These are phyloP conservation scores for Pseudomyrmex pallidus DNA, from an alignment of 1,140 invertebrate genomes.

Conservation along the genomic window DNA sequence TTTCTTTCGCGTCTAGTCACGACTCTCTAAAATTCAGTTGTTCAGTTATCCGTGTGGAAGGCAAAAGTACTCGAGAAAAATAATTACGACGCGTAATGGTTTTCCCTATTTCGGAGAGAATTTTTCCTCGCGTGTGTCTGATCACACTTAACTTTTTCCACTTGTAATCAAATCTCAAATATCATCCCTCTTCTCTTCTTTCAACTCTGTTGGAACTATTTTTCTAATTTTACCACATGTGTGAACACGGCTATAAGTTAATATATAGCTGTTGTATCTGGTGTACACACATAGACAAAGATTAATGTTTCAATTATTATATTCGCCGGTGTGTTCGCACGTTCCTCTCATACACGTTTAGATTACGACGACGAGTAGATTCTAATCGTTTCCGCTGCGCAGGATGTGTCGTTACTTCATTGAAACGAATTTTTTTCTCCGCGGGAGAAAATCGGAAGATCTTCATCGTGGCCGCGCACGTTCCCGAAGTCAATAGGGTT, in stretches of 20 bases:
- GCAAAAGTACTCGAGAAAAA: not conserved
- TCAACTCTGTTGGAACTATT: no score
- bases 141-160: not conserved
- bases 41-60: not conserved
- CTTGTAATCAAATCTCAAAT: not conserved
- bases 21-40: not conserved
- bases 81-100: not conserved
- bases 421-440: constrained; percentile 3
- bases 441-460: constrained; percentile 17
- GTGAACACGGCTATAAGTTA: not conserved
- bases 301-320: constrained; percentile 50
- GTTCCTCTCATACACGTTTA: not conserved
- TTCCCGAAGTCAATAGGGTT: constrained; percentile 43
- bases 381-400: not conserved
- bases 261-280: not conserved
- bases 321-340: not conserved
- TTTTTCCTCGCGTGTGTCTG: not conserved
- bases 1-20: not conserved
- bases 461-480: not conserved
- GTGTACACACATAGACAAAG: not conserved
- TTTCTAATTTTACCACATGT: no score
- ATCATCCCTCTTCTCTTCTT: not conserved
- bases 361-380: constrained; percentile 21
- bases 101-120: not conserved
- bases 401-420: constrained; percentile 10